Base-by-base conservation (phyloP, 2,797 vertebrate genomes). In the Rhinella marina region DNA sequence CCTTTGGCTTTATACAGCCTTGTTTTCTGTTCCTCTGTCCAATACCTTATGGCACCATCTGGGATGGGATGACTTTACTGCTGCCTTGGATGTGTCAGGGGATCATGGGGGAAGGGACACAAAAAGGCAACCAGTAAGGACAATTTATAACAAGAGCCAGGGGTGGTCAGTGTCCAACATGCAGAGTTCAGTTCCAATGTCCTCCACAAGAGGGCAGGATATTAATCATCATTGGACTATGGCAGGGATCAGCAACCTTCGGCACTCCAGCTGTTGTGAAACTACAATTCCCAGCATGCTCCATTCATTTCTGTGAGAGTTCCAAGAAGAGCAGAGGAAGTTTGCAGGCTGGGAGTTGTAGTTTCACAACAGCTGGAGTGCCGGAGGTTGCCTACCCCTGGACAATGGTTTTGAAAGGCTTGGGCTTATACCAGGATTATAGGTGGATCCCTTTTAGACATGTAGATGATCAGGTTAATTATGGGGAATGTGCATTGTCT, bases 11-110 rank as follows among this genome's bases (percentile, higher is more conserved):
- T 89, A 86, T 86, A 87, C 64, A 87, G 75, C 85, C 85, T 75
- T 70, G 50, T 86, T 86, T 72, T 82, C 88, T 83, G 78, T 86
- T 89, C 73, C 82, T 72, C 59, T 83, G 81, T 79, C 21, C 72
- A 73, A 48, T 84, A 27, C 79, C 81, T 86, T 87, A 81, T 80
- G 85, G 85, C 66, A 89, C 88, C 88, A 89, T 86, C 88, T 89
- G 88, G 85, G 64, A 64, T 75, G 41, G 56, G 79, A 54, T 84
- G 82, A 16, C 52, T 89, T 89, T 89, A 89, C 79, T 79, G 85
- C 88, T 73, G 59, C 16, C 84, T 78, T 70, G 88, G 52, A 84
- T 61, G 73, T 80, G 81, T 89, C 85, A 66, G 64, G 81, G 52
- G 23, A 72, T 64, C 59, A 23, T 73, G 64, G 85, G 80, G 88